Base-by-base conservation (phyloP, 2,113 vertebrate species). In the Crocuta crocuta region DNA sequence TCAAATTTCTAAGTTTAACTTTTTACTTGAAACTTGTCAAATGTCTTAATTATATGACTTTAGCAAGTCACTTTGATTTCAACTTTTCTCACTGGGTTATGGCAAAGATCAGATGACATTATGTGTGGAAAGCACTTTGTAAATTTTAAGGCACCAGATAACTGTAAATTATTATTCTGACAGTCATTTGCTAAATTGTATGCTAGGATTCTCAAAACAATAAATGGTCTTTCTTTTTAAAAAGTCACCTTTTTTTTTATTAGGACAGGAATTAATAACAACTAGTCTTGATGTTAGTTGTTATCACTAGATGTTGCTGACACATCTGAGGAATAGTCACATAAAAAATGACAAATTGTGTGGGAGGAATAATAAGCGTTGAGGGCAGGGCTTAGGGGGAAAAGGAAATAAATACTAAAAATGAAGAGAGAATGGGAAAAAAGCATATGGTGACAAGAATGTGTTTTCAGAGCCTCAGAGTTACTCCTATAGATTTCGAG, bases 41-140 rank as follows among this genome's bases (percentile, higher is more conserved):
- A 28, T 68, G 16, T 58, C 16, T 5, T 81, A 91, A 39, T 35
- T 76, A 9, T 43, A 23, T 63, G 28, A 45, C 48, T 89, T 81
- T 7, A 70, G n/a, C 8, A 48, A 86, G 53, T 21, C 23, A 78
- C 63, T 94, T 92, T 85, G 65, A 73, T 87, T 90, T 97, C 21
- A 79, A 28, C 2, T 13, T 53, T 92, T 93, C 71, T 65, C 39
- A 35, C 21, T 78, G 45, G 16, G 4, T 53, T 79, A 26, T 85
- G 55, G 35, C 58, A 97, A 96, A 97, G 55, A 43, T 95, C 82
- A 96, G 93, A 65, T 43, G n/a, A 73, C 53, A 65, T 71, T 66
- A 15, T 19, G 6, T 81, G 7, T 24, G 13, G 23, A 88, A 21
- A 95, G n/a, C 35, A 76, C 24, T 93, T 91, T 81, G 55, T 23